Percentiles rank a stretch among this genome's conserved stretches.
These are phyloP conservation scores for Macroglossus sobrinus DNA, from an alignment of 2,113 vertebrate species.

Conservation along the genomic window DNA sequence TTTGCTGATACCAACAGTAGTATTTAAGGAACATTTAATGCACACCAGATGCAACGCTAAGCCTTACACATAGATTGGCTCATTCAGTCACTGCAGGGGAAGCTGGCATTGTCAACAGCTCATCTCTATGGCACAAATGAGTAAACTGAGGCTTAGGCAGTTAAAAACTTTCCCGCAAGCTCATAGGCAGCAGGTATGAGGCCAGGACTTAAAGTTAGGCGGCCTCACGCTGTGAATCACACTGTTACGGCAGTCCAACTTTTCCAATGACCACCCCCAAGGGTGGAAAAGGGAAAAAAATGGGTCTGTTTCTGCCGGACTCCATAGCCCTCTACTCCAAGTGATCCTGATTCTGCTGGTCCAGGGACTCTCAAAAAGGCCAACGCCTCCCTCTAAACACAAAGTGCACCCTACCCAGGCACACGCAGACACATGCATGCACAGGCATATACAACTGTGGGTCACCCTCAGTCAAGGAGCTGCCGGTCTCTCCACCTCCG, in stretches of 20 bases:
- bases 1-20: background rate
- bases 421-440: background rate
- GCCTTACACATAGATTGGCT: accelerated
- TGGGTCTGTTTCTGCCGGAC: accelerated
- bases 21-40: accelerated
- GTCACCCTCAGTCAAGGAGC: background rate
- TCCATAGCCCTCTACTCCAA: background rate
- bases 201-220: background rate
- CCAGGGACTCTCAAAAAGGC: background rate
- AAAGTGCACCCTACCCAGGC: background rate
- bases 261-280: background rate
- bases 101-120: background rate
- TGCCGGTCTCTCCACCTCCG: accelerated
- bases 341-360: background rate
- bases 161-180: background rate
- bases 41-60: accelerated
- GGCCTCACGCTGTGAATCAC: background rate
- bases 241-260: accelerated
- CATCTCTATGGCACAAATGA: background rate
- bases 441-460: accelerated
- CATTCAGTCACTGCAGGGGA: background rate
- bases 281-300: background rate
- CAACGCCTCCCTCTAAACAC: background rate
- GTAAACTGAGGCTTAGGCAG: background rate
- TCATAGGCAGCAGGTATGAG: background rate